Evolutionary conservation across 2,797 vertebrate genomes (phyloP).

Genomic region (Hoplostethus mediterraneus): DNA sequence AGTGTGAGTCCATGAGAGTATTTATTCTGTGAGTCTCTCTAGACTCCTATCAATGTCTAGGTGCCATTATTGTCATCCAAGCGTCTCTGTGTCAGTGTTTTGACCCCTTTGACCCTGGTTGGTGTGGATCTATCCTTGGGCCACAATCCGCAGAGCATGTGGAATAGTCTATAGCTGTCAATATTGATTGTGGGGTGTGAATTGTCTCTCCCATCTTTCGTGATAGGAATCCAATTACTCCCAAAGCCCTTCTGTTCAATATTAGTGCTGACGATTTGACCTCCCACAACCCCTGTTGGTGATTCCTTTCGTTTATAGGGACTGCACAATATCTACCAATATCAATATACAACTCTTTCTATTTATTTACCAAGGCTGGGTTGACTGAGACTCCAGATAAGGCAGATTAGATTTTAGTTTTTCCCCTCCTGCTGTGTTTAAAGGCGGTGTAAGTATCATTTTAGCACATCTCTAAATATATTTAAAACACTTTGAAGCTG

Average conservation of each 20-base stretch:
- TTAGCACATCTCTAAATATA: too few species aligned
- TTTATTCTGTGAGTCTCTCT: not conserved
- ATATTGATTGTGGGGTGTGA: conserved; percentile 43
- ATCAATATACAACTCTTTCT: not conserved
- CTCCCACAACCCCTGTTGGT: conserved; percentile 25
- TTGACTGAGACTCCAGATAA: not conserved
- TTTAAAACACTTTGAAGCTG: too few species aligned
- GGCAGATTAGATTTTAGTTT: too few species aligned
- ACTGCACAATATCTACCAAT: not conserved
- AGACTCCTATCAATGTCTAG: not conserved
- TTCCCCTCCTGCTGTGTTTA: too few species aligned
- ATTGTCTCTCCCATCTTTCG: conserved; percentile 38
- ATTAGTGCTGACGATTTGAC: conserved; percentile 49
- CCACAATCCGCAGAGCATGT: conserved; percentile 2
- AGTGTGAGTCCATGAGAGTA: not conserved
- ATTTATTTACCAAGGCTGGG: conserved; percentile 11
- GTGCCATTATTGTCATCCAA: conserved; percentile 1
- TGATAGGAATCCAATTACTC: conserved; percentile 52
- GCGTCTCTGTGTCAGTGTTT: not conserved
- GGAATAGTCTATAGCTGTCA: conserved; percentile 29
- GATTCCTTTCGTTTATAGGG: conserved; percentile 20
- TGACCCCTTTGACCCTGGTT: conserved; percentile 6
- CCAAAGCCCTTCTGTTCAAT: conserved; percentile 34
- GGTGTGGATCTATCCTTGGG: conserved; percentile 35
- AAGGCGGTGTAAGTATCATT: too few species aligned